Conservation (phyloP, 2,888 invertebrate genomes). For the Cacoxenus indagator region DNA sequence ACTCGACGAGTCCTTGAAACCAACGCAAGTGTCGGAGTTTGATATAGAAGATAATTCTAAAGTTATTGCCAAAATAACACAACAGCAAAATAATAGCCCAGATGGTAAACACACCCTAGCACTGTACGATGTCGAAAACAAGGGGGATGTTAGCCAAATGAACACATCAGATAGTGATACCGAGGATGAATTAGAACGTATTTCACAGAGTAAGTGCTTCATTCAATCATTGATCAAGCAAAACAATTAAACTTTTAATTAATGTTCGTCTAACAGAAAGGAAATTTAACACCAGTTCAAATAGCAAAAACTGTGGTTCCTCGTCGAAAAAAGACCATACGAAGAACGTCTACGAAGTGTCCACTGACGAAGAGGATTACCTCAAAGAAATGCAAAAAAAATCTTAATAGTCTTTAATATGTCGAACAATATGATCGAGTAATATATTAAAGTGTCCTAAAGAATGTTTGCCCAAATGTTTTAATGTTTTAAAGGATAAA, state of each 20-base stretch:
- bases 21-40: constrained; percentile 20
- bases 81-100: not conserved
- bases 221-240: too few species aligned
- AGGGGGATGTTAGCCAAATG: not conserved
- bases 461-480: too few species aligned
- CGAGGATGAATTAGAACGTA: constrained; percentile 66
- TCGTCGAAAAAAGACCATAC: constrained; percentile 23
- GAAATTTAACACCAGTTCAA: constrained; percentile 9
- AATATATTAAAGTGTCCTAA: too few species aligned
- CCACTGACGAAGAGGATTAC: constrained; percentile 69
- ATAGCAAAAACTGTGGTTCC: not conserved
- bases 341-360: constrained; percentile 56
- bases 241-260: too few species aligned
- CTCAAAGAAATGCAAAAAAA: constrained; percentile 39
- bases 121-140: constrained; percentile 24
- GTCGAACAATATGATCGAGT: too few species aligned
- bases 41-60: not conserved
- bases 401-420: too few species aligned
- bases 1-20: constrained; percentile 50
- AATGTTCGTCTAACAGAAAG: not conserved
- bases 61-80: not conserved
- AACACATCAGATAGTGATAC: constrained; percentile 58
- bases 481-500: too few species aligned
- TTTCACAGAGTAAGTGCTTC: constrained; percentile 46
- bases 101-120: constrained; percentile 15